Base-by-base conservation (phyloP, 2,888 invertebrate genomes). In the Mythimna albipuncta region DNA sequence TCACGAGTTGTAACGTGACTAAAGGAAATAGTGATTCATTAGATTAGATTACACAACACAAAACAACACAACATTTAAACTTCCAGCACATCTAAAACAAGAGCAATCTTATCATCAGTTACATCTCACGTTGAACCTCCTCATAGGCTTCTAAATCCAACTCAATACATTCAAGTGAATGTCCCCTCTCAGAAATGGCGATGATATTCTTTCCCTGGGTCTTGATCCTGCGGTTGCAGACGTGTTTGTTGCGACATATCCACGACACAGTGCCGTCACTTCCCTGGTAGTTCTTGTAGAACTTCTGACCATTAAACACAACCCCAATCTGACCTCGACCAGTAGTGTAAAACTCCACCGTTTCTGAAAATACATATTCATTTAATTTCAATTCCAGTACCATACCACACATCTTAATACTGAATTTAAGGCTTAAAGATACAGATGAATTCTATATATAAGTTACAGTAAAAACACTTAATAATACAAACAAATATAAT, bases 221-320 rank as follows among this genome's bases (percentile, higher is more conserved):
- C 59, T 81, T 85, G 11, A 85, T 66, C 32, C 85, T 83, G 35
- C 76, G 79, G 44, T 82, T 83, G 38, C 81, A 85, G 38, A 89
- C 68, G 9, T 75, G 69, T 64, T 77, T 81, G 54, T 86, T 86
- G 58, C 64, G 75, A 61, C 88, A 87, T 32, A 78, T 72, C 87
- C 88, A 88, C 6, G 88, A 88, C 32, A 87, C 79, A 21, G 76
- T 41, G 0, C 72, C 78, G 7, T 72, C 76, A 32, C 66, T 79
- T 0, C 86, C 85, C 38, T 77, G 69, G 50, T 89, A 89, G 70
- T 89, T 90, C 74, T 86, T 89, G 72, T 89, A 84, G 64, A 83
- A 89, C 59, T 74, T 85, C 44, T 82, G 75, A 1, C 85, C 85
- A 3, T 84, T 72, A 66, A 82, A 87, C 54, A 78, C 38, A 2